A percentile compares a stretch with the other conserved stretches of the same genome.
These are phyloP conservation scores for Irena cyanogastra DNA, from an alignment of 2,113 vertebrate genomes.

Conservation along the genomic window DNA sequence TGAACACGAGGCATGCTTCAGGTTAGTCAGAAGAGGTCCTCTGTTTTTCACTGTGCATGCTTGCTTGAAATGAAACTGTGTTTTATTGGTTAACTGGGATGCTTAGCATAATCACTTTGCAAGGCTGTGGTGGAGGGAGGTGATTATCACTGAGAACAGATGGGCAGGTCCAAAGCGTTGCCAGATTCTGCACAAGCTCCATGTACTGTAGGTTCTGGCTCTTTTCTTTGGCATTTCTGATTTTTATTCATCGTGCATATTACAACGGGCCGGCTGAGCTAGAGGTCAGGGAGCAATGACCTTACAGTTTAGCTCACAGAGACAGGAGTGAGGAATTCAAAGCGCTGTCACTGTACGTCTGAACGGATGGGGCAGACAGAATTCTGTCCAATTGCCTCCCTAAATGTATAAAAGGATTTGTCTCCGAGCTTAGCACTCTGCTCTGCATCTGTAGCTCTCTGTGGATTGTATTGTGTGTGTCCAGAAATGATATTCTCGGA, in stretches of 20 bases:
- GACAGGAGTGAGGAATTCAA: slow-evolving; percentile 59
- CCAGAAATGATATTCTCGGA: slow-evolving; percentile 98
- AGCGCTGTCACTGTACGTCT: slow-evolving; percentile 30
- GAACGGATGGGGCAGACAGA: slow-evolving; percentile 73
- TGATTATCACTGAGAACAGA: slow-evolving; percentile 88
- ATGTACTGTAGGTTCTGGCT: slow-evolving; percentile 66
- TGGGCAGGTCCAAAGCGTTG: slow-evolving; percentile 81
- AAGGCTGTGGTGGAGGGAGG: slow-evolving; percentile 83
- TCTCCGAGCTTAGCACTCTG: slow-evolving; percentile 64
- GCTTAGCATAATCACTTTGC: slow-evolving; percentile 88
- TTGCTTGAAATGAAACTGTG: slow-evolving; percentile 73
- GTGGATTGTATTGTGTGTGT: slow-evolving; percentile 79
- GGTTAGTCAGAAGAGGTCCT: slow-evolving; percentile 76
- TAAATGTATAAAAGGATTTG: slow-evolving; percentile 74
- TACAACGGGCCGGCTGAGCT: slow-evolving; percentile 48
- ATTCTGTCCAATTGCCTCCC: slow-evolving; percentile 62
- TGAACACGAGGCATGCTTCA: slow-evolving; percentile 44
- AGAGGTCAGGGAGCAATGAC: slow-evolving; percentile 43
- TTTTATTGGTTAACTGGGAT: slow-evolving; percentile 82
- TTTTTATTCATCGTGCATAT: slow-evolving; percentile 26
- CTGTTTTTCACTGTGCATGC: slow-evolving; percentile 67
- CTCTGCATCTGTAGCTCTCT: slow-evolving; percentile 70
- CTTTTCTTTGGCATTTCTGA: slow-evolving; percentile 38
- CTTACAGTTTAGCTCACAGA: slow-evolving; percentile 59
- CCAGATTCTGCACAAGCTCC: slow-evolving; percentile 77